Evolutionary conservation across 2,113 vertebrate species (phyloP).

Genomic region (Bombycilla garrulus): DNA sequence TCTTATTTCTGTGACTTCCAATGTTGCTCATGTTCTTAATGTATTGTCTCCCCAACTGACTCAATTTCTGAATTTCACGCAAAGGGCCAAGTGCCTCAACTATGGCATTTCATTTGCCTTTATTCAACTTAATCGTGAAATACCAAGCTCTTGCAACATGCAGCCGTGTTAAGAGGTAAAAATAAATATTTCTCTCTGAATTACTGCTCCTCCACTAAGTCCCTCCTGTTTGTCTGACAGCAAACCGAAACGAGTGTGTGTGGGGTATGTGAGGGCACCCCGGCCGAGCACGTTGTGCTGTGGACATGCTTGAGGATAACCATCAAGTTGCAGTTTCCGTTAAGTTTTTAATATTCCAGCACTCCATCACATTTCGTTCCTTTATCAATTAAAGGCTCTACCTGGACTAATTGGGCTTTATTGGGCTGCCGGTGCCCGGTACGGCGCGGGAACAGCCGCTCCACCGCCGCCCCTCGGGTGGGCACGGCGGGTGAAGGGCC

Average conservation of each 20-base stretch:
- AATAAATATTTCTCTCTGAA: neutral
- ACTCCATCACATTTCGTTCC: neutral
- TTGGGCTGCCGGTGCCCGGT: neutral
- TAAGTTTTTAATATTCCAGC: neutral
- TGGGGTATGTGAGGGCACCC: accelerated
- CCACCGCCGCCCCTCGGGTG: neutral
- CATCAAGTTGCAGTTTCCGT: neutral
- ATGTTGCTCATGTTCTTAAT: neutral
- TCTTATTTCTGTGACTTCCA: neutral
- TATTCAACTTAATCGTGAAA: neutral
- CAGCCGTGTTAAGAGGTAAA: neutral
- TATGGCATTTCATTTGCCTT: neutral
- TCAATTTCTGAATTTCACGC: neutral
- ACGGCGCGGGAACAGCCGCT: neutral
- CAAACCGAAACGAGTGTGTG: accelerated
- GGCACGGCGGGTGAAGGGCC: neutral
- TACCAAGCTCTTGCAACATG: neutral
- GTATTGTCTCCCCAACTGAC: neutral
- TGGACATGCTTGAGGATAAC: neutral
- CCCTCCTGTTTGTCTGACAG: neutral
- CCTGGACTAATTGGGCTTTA: neutral
- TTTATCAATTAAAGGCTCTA: neutral
- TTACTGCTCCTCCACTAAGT: neutral
- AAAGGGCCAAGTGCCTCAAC: neutral
- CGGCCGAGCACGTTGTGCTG: accelerated